phyloP scores from a whole-genome alignment of 2,113 vertebrate species.

The Tyto alba region DNA sequence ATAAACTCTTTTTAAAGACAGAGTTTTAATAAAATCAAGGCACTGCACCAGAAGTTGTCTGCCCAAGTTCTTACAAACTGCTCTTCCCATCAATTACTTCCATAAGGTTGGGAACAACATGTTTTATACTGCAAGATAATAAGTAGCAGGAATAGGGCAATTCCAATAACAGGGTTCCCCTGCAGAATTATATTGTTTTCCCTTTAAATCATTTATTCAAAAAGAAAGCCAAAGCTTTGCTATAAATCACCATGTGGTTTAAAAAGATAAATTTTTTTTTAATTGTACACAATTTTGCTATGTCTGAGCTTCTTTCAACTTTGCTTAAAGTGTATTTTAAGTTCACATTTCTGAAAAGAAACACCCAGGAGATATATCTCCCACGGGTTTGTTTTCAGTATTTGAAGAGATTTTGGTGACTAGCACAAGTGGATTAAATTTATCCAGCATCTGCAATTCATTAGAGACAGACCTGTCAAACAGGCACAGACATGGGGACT shows the following conservation, averaged over 20 bases:
- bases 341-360: background rate
- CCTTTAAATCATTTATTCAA: background rate
- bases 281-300: background rate
- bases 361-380: background rate
- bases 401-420: background rate
- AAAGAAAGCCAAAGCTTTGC: background rate
- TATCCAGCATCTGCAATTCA: background rate
- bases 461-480: background rate
- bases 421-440: background rate
- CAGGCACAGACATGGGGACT: background rate
- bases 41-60: background rate
- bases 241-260: background rate
- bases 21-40: background rate
- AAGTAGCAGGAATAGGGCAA: background rate
- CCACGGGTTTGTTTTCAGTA: background rate
- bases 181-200: background rate
- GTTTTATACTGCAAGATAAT: background rate
- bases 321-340: background rate
- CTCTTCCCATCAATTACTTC: background rate
- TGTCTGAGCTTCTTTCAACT: background rate
- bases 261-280: background rate
- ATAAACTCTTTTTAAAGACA: background rate
- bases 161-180: background rate
- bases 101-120: background rate
- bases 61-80: background rate